phyloP scores from a whole-genome alignment of 1,140 invertebrate genomes.

The Fopius arisanus region DNA sequence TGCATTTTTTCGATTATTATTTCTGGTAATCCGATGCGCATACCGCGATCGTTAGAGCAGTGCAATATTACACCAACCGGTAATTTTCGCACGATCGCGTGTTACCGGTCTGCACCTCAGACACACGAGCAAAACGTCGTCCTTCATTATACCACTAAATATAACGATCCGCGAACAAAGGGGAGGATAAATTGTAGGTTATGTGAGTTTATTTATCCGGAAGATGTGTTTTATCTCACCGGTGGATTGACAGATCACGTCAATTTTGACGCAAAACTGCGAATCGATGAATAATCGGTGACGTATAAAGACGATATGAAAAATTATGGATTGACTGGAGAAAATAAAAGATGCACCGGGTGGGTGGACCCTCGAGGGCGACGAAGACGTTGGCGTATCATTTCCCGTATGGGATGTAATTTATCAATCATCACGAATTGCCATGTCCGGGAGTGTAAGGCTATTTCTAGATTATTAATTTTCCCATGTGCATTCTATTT shows the following conservation, averaged over 20 bases:
- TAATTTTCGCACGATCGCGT: slow-evolving; percentile 23
- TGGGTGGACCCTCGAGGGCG: not conserved
- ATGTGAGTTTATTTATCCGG: not conserved
- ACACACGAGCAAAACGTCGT: not conserved
- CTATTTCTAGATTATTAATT: not conserved
- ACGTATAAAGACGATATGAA: not conserved
- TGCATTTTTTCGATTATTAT: not conserved
- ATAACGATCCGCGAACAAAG: not conserved
- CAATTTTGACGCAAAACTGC: too few relatives aligned
- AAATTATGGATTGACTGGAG: not conserved
- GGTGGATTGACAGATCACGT: too few relatives aligned
- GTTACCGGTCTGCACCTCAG: not conserved
- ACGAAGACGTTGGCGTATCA: slow-evolving; percentile 8
- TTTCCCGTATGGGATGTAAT: not conserved
- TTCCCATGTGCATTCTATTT: not conserved
- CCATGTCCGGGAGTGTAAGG: not conserved
- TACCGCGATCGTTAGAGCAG: not conserved
- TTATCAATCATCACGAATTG: slow-evolving; percentile 7
- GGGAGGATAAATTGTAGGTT: not conserved
- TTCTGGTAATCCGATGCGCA: not conserved
- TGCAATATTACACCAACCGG: not conserved
- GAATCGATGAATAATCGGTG: too few relatives aligned
- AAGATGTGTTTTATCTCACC: too few relatives aligned
- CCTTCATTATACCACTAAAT: not conserved
- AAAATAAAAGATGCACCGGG: not conserved